Evolutionary conservation across 2,113 vertebrate genomes (phyloP).

Genomic region (Nicator chloris): DNA sequence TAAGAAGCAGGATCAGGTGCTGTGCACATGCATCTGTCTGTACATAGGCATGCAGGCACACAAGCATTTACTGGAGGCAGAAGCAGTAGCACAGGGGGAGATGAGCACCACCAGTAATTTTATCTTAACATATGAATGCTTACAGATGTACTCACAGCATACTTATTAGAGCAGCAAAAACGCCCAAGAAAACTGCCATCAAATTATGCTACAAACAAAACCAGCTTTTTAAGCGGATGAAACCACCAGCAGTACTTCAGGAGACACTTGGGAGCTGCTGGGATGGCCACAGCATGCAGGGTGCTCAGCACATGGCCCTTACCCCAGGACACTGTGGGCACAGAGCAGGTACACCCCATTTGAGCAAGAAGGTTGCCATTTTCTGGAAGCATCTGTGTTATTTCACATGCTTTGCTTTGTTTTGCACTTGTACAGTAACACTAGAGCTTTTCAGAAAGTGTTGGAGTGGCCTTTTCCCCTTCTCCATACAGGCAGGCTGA

Average conservation of each 20-base stretch:
- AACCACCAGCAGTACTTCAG: not conserved
- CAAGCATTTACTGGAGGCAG: not conserved
- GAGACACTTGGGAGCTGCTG: not conserved
- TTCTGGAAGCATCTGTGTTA: not conserved
- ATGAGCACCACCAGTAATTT: not conserved
- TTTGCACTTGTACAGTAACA: not conserved
- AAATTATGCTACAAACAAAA: not conserved
- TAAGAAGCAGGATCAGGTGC: conserved; percentile 12
- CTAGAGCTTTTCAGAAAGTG: not conserved
- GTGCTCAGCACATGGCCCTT: not conserved
- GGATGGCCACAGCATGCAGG: rapidly evolving
- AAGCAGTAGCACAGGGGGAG: not conserved
- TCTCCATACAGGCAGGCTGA: not conserved
- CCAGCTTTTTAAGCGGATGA: not conserved
- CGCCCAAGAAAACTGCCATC: not conserved
- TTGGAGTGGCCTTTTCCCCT: not conserved
- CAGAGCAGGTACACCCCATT: not conserved
- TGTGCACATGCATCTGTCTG: not conserved
- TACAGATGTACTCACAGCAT: not conserved
- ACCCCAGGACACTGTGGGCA: not conserved
- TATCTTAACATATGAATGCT: not conserved
- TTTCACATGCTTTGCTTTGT: not conserved
- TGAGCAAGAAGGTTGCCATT: not conserved
- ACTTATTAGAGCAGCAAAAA: not conserved
- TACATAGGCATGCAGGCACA: not conserved